Evolutionary conservation across 2,888 invertebrate species (phyloP).

Genomic region (Coenonympha arcania): DNA sequence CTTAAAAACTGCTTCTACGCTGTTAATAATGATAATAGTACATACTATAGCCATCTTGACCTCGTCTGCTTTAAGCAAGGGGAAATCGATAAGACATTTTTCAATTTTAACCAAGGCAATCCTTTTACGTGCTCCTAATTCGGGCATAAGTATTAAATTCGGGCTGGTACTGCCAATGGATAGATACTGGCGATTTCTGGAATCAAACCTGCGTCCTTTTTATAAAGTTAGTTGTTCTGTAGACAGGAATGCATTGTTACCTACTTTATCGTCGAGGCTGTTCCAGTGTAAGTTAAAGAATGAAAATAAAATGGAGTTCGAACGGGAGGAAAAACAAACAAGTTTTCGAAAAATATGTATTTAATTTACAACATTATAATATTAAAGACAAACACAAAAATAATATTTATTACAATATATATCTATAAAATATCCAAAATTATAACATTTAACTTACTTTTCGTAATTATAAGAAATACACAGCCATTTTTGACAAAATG

Average conservation of each 20-base stretch:
- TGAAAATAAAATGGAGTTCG: background rate
- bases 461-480: constrained; percentile 64
- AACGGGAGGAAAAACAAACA: background rate
- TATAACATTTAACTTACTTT: constrained; percentile 36
- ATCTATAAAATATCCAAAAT: background rate
- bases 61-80: too few relatives aligned
- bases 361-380: constrained; percentile 10
- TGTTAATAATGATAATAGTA: too few relatives aligned
- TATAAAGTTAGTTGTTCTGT: background rate
- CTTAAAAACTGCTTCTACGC: too few relatives aligned
- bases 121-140: too few relatives aligned
- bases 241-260: too few relatives aligned
- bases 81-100: too few relatives aligned
- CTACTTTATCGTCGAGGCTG: background rate
- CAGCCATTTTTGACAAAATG: constrained; percentile 57
- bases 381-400: constrained; percentile 2
- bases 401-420: background rate
- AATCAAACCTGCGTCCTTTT: too few relatives aligned
- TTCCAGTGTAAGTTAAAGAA: background rate
- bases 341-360: background rate
- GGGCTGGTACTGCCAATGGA: too few relatives aligned
- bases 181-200: too few relatives aligned
- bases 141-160: too few relatives aligned
- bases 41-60: too few relatives aligned
- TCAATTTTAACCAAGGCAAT: too few relatives aligned